phyloP scores from a whole-genome alignment of 2,888 invertebrate species.

The Alentia gelatinosa region DNA sequence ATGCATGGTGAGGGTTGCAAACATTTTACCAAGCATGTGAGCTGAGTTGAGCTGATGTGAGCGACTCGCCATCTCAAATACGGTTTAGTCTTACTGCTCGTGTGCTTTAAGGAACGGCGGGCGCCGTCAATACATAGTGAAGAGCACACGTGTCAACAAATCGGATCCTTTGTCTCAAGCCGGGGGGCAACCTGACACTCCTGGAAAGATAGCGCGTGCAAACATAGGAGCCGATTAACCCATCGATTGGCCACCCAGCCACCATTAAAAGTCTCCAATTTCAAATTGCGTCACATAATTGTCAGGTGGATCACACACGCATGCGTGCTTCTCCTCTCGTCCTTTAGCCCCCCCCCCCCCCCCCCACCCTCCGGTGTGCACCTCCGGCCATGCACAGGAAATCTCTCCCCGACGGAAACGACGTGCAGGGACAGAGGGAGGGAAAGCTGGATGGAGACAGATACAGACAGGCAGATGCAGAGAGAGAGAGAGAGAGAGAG shows the following conservation, averaged over 20 bases:
- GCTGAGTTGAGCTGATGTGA: neutral
- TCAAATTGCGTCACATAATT: constrained; percentile 52
- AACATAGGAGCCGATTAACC: neutral
- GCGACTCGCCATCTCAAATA: neutral
- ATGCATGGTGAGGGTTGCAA: neutral
- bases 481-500: no score
- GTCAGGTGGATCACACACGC: constrained; percentile 26
- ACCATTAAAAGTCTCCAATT: constrained; percentile 48
- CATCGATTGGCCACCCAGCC: neutral
- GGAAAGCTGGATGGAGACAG: no score
- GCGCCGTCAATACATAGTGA: neutral
- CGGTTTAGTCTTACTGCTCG: neutral
- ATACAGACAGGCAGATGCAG: no score
- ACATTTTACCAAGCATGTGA: neutral
- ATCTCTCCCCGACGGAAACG: no score
- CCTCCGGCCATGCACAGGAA: no score
- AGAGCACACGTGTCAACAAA: constrained; percentile 17
- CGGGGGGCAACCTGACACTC: neutral
- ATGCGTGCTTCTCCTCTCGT: neutral
- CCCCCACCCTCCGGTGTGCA: no score
- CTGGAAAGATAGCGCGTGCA: neutral
- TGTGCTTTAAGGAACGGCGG: neutral
- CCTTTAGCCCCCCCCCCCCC: neutral
- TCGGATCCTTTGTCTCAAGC: neutral
- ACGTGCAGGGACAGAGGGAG: no score